These are phyloP conservation scores for Palloptera scutellata DNA, from an alignment of 2,888 invertebrate genomes.

Conservation along the genomic window DNA sequence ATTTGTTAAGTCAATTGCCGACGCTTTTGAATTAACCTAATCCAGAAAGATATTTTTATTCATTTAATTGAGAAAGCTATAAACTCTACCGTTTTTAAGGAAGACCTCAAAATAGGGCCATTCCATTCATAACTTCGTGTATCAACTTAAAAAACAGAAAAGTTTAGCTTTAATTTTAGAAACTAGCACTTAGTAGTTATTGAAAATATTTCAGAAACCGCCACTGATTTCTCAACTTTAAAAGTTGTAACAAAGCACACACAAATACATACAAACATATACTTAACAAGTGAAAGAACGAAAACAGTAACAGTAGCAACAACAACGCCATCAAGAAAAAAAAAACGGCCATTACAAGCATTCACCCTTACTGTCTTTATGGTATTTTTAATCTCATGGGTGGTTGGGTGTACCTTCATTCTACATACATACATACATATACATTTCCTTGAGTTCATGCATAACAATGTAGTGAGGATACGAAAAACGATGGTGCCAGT, in stretches of 20 bases:
- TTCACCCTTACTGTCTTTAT: slow-evolving; percentile 62
- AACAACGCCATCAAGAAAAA: neutral
- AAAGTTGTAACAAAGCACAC: neutral
- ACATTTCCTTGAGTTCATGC: neutral
- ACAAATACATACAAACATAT: slow-evolving; percentile 6
- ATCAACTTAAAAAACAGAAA: too few relatives aligned
- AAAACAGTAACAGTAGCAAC: slow-evolving; percentile 6
- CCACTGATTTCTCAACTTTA: neutral
- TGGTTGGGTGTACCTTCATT: slow-evolving; percentile 17
- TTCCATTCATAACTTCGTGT: too few relatives aligned
- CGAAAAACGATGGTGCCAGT: too few relatives aligned
- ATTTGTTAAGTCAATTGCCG: too few relatives aligned
- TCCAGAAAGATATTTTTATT: too few relatives aligned
- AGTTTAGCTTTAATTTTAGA: too few relatives aligned
- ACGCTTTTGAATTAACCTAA: too few relatives aligned
- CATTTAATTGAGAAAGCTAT: too few relatives aligned
- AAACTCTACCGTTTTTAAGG: too few relatives aligned
- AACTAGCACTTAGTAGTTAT: too few relatives aligned
- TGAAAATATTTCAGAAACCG: neutral
- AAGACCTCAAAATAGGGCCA: too few relatives aligned
- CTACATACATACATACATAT: neutral
- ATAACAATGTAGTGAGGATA: too few relatives aligned
- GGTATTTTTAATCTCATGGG: slow-evolving; percentile 57
- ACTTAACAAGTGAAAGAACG: neutral
- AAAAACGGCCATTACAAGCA: slow-evolving; percentile 54